Evolutionary conservation across 2,888 invertebrate genomes (phyloP).

Genomic region (Exocentrus adspersus): DNA sequence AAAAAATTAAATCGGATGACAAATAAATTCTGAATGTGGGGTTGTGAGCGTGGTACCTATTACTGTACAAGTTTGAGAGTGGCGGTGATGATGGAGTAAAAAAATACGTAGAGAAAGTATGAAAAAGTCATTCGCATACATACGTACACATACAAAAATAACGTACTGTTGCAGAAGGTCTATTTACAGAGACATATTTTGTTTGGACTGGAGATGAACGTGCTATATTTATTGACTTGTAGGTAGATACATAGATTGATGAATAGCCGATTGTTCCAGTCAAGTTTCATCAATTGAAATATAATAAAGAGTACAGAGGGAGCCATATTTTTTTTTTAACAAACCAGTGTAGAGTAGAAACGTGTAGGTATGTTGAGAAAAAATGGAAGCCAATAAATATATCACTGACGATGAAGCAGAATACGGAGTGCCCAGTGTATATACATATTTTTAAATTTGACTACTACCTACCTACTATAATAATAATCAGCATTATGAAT

Average conservation of each 20-base stretch:
- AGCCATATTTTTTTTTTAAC: too few relatives aligned
- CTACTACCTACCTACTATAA: too few relatives aligned
- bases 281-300: too few relatives aligned
- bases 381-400: background rate
- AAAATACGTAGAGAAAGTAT: constrained; percentile 27
- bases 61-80: constrained; percentile 9
- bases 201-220: background rate
- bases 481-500: too few relatives aligned
- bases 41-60: constrained; percentile 5
- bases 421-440: background rate
- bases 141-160: too few relatives aligned
- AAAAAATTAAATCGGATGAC: constrained; percentile 1
- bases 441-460: too few relatives aligned
- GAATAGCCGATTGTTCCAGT: too few relatives aligned
- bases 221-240: background rate
- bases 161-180: too few relatives aligned
- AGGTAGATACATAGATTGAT: too few relatives aligned
- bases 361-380: background rate
- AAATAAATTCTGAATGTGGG: constrained; percentile 15
- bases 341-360: too few relatives aligned
- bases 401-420: background rate
- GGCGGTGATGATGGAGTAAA: constrained; percentile 17
- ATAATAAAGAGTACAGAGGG: too few relatives aligned
- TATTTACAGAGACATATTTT: background rate
- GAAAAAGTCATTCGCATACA: constrained; percentile 20